Conservation (phyloP, 2,888 invertebrate species). For the Diachrysia chrysitis region DNA sequence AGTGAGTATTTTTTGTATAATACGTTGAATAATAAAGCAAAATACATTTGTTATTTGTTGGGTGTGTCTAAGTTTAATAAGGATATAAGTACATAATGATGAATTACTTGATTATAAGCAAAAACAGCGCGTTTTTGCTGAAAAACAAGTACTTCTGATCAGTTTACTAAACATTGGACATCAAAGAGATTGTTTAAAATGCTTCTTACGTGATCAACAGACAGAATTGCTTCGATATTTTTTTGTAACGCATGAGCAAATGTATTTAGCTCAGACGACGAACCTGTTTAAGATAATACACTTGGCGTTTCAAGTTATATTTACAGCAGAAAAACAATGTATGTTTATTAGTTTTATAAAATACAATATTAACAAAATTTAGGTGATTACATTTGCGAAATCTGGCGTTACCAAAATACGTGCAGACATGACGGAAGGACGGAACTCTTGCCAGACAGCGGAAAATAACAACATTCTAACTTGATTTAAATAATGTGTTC, state of each 20-base stretch:
- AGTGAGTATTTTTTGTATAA: no score
- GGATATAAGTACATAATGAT: no score
- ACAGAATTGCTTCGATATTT: not conserved
- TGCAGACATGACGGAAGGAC: no score
- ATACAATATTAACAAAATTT: no score
- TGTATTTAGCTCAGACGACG: not conserved
- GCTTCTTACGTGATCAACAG: not conserved
- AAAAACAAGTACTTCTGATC: not conserved
- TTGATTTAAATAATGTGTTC: not conserved
- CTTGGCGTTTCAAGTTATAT: not conserved
- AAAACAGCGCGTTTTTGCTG: not conserved
- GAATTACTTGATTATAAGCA: not conserved
- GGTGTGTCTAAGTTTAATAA: no score
- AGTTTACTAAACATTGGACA: not conserved
- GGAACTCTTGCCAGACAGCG: not conserved
- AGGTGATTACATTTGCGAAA: no score
- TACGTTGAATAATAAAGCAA: no score
- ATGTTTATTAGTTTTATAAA: no score
- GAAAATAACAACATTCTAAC: not conserved
- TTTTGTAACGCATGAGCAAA: not conserved
- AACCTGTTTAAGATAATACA: not conserved
- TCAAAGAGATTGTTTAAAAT: slow-evolving; percentile 1
- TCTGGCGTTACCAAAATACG: no score
- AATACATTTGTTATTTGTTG: no score
- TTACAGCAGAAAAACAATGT: not conserved